Percentiles rank a stretch among this genome's conserved stretches.
These are phyloP conservation scores for Nemurella pictetii DNA, from an alignment of 2,888 invertebrate genomes.

Conservation along the genomic window DNA sequence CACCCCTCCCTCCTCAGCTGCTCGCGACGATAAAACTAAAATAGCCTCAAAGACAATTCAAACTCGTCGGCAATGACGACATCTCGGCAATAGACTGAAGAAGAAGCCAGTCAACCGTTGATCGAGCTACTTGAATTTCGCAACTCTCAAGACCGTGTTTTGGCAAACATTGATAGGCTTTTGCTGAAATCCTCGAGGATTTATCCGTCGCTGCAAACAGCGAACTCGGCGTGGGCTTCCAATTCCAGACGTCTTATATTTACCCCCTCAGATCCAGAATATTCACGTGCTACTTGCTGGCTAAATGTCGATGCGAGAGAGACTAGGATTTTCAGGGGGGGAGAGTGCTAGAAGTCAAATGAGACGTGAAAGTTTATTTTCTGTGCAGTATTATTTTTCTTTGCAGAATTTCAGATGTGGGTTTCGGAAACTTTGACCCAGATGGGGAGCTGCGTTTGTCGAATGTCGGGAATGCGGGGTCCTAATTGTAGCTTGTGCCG, in stretches of 20 bases:
- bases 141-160: not conserved
- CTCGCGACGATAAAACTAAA: not conserved
- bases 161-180: slow-evolving; percentile 19
- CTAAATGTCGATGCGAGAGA: no score
- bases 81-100: not conserved
- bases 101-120: slow-evolving; percentile 4
- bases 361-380: not conserved
- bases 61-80: not conserved
- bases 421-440: not conserved
- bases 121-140: not conserved
- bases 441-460: not conserved
- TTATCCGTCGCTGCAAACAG: not conserved
- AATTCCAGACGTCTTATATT: not conserved
- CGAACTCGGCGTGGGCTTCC: not conserved
- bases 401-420: not conserved
- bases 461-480: not conserved
- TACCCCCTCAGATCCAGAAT: not conserved
- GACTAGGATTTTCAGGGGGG: not conserved
- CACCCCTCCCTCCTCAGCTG: not conserved
- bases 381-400: no score
- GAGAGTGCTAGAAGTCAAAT: not conserved
- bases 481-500: not conserved
- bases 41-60: not conserved
- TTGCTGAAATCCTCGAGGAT: not conserved
- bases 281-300: no score